Percentiles rank a stretch among this genome's conserved stretches.
phyloP scores from a whole-genome alignment of 2,888 invertebrate genomes.

The Nysson spinosus region DNA sequence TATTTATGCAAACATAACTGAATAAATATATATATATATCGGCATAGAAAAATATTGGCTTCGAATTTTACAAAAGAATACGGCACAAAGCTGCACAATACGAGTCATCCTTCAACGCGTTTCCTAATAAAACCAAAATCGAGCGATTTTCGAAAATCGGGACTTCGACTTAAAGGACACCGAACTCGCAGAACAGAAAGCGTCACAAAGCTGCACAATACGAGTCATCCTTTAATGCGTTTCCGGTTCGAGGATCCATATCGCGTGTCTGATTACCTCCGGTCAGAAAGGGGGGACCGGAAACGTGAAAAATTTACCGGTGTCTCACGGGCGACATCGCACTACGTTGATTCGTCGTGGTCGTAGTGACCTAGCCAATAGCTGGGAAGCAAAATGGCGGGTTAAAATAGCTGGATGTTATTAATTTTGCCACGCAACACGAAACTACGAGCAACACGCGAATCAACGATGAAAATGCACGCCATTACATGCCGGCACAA shows the following conservation, averaged over 20 bases:
- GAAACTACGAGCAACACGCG: conserved; percentile 1
- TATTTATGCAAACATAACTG: too few species aligned
- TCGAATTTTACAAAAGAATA: too few species aligned
- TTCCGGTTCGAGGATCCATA: background rate
- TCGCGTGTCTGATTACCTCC: conserved; percentile 9
- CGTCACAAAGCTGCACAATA: background rate
- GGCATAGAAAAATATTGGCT: too few species aligned
- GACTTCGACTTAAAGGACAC: too few species aligned
- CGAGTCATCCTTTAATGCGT: background rate
- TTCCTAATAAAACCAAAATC: too few species aligned
- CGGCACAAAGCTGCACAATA: background rate
- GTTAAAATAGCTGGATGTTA: background rate
- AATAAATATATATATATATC: too few species aligned
- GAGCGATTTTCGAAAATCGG: too few species aligned
- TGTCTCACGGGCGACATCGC: background rate
- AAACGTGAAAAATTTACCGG: conserved; percentile 5
- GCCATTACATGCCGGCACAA: background rate
- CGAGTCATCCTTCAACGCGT: background rate
- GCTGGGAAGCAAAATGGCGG: background rate
- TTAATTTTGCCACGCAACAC: conserved; percentile 2
- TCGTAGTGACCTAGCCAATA: background rate
- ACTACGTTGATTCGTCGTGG: too few species aligned
- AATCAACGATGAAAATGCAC: conserved; percentile 4
- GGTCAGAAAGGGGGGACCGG: background rate
- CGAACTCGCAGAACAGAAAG: too few species aligned